Conservation (phyloP, 2,113 vertebrate species). For the Taurulus bubalis region DNA sequence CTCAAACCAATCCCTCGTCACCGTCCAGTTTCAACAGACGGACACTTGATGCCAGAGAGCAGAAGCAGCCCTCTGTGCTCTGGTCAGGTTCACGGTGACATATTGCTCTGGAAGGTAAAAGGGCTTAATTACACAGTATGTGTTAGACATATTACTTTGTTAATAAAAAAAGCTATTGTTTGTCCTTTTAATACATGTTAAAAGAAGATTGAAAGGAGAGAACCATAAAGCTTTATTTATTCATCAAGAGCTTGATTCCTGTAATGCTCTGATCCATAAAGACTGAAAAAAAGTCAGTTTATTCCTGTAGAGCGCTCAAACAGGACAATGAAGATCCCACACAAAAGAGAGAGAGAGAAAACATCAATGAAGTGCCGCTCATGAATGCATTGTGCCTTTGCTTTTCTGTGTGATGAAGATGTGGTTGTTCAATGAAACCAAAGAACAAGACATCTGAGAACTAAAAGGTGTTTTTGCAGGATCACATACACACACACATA, state of each 20-base stretch:
- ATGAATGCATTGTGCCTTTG: background rate
- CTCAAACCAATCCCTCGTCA: background rate
- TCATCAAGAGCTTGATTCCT: background rate
- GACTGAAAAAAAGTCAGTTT: background rate
- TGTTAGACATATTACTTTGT: background rate
- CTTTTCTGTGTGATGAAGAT: background rate
- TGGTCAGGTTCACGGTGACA: background rate
- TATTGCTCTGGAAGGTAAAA: background rate
- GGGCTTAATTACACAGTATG: background rate
- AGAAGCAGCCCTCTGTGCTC: background rate
- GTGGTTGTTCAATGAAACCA: conserved; percentile 1
- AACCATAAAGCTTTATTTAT: background rate
- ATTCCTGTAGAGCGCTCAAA: background rate
- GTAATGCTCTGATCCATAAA: background rate
- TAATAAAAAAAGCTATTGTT: background rate
- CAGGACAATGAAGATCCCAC: background rate
- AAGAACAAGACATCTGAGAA: background rate
- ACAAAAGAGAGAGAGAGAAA: background rate
- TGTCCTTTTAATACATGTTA: background rate
- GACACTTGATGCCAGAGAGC: background rate
- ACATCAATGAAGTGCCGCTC: background rate
- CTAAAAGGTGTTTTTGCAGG: background rate
- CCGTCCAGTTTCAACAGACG: background rate
- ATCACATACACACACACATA: background rate
- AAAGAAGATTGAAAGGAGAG: background rate